Evolutionary conservation across 2,113 vertebrate genomes (phyloP).

Genomic region (Solea senegalensis): DNA sequence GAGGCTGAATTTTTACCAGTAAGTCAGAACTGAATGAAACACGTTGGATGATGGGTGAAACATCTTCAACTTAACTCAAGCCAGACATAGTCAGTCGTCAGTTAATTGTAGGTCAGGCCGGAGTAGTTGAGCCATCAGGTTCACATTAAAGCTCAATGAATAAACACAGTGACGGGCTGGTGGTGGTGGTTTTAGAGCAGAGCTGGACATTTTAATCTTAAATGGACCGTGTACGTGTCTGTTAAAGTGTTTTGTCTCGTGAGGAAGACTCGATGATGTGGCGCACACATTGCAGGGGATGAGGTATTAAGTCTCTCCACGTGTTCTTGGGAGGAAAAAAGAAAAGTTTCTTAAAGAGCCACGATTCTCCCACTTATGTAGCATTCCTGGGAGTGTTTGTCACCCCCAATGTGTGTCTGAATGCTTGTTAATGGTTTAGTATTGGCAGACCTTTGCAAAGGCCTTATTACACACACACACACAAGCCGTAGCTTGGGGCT

Average conservation of each 20-base stretch:
- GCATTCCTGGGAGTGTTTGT: conserved; percentile 67
- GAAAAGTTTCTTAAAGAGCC: conserved; percentile 36
- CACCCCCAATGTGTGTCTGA: conserved; percentile 47
- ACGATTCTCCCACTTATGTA: conserved; percentile 54
- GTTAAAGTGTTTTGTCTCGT: conserved; percentile 21
- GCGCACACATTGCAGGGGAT: conserved; percentile 52
- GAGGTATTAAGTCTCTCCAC: conserved; percentile 49
- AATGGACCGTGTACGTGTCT: conserved; percentile 26
- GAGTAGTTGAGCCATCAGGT: conserved; percentile 41
- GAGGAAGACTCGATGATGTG: conserved; percentile 68
- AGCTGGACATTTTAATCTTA: conserved; percentile 30
- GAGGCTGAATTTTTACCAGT: too few species aligned
- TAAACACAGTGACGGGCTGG: conserved; percentile 42
- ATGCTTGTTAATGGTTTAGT: conserved; percentile 62
- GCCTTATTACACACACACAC: conserved; percentile 34
- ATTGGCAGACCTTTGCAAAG: conserved; percentile 43
- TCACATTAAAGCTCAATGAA: conserved; percentile 39
- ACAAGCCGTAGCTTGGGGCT: conserved; percentile 26
- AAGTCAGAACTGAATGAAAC: too few species aligned
- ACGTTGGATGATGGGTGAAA: too few species aligned
- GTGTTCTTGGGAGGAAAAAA: conserved; percentile 30
- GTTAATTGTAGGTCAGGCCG: conserved; percentile 56
- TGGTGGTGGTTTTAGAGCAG: conserved; percentile 20
- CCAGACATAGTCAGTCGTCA: conserved; percentile 4
- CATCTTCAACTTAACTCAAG: too few species aligned